A percentile compares a stretch with the other conserved stretches of the same genome.
Conservation (phyloP, 1,140 invertebrate species). For the Leptestheria dahalacensis region DNA sequence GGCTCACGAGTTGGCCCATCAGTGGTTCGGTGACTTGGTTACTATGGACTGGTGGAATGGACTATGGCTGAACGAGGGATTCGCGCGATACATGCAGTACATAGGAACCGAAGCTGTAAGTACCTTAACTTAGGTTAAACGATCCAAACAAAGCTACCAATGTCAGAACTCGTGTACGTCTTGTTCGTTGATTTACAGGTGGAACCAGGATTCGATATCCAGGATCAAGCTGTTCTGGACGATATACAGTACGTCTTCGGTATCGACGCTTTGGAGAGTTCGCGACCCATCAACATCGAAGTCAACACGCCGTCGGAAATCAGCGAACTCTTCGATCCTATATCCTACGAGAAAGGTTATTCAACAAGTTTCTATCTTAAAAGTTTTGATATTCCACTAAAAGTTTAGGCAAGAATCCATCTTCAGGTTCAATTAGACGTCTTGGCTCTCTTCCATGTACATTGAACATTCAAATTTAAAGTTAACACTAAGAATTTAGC, state of each 20-base stretch:
- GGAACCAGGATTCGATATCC: conserved; percentile 58
- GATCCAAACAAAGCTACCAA: neutral
- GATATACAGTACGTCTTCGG: conserved; percentile 71
- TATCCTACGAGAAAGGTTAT: conserved; percentile 77
- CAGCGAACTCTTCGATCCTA: conserved; percentile 81
- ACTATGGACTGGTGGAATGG: conserved; percentile 32
- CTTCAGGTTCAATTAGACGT: too few species aligned
- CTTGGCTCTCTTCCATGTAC: too few species aligned
- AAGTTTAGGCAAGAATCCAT: neutral
- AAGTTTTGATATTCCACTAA: neutral
- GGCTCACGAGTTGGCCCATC: conserved; percentile 33
- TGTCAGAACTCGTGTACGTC: neutral
- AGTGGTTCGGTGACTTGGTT: conserved; percentile 44
- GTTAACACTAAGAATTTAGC: conserved; percentile 4
- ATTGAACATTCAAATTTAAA: too few species aligned
- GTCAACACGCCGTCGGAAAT: conserved; percentile 82
- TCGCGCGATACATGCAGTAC: conserved; percentile 30
- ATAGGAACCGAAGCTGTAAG: conserved; percentile 22
- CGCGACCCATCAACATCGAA: conserved; percentile 79
- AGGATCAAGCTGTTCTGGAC: conserved; percentile 64
- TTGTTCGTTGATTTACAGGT: conserved; percentile 33
- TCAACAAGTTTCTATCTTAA: neutral
- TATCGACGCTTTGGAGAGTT: conserved; percentile 68
- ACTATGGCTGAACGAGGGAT: conserved; percentile 30
- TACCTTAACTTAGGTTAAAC: conserved; percentile 20